Conservation (phyloP, 1,140 invertebrate species). For the Diabrotica undecimpunctata region DNA sequence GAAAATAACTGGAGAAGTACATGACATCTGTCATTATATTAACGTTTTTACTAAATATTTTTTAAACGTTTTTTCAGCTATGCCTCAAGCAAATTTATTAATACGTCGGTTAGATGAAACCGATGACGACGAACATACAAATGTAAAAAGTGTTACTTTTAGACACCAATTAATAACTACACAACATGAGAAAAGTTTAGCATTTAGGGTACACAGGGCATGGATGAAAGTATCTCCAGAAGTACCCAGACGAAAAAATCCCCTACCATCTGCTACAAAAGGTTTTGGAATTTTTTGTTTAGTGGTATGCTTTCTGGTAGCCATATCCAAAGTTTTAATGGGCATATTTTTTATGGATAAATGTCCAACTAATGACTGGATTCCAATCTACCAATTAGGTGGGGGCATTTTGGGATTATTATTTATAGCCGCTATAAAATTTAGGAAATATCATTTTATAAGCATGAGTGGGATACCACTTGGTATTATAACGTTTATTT, state of each 20-base stretch:
- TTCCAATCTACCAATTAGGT: neutral
- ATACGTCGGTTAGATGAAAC: too few relatives aligned
- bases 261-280: neutral
- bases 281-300: neutral
- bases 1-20: too few relatives aligned
- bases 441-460: neutral
- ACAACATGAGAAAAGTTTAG: neutral
- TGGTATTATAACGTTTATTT: neutral
- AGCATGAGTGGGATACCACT: neutral
- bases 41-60: too few relatives aligned
- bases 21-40: too few relatives aligned
- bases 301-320: neutral
- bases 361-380: neutral
- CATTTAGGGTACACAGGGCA: neutral
- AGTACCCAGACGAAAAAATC: neutral
- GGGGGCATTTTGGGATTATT: neutral
- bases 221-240: neutral
- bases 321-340: neutral
- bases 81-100: too few relatives aligned
- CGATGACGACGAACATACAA: too few relatives aligned
- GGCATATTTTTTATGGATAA: neutral
- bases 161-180: too few relatives aligned
- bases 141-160: too few relatives aligned
- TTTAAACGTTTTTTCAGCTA: too few relatives aligned
- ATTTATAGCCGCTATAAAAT: neutral